Base-by-base conservation (phyloP, 2,797 vertebrate genomes). In the Halcyon leucocephala region DNA sequence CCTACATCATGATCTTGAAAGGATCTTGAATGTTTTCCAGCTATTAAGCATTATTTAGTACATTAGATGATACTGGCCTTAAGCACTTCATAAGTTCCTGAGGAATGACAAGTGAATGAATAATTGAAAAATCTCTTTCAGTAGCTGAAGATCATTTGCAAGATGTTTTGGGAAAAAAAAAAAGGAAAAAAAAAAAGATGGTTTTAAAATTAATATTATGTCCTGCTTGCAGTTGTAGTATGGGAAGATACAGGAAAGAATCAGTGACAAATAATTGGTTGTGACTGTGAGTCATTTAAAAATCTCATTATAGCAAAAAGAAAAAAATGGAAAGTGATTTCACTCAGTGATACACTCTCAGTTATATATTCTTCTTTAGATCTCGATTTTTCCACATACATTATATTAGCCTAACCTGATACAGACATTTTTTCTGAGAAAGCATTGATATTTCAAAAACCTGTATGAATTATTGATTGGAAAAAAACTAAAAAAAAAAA, bases 341-440 rank as follows among this genome's bases (percentile, higher is more conserved):
- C 21, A 79, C 5, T 46, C 55, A 79, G 31, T 28, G 37, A 44
- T 7, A 41, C 15, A 8, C 7, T 64, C 29, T 66, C 0, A 0
- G 3, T 60, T 67, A 48, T 35, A 37, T 10, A 37, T 8, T 4
- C 0, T 65, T 54, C 18, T 22, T 55, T 10, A 71, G 7, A 52
- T 46, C 31, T 73, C 73, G 29, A 51, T 83, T 93, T 81, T 91
- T 91, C 13, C 31, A 51, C 6, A 33, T 41, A 60, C 2, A 80
- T 3, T 42, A 42, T 7, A 12, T 78, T 60, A 55, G 10, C 21
- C 86, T 90, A 72, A 82, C 11, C 4, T 46, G 57, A 65, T 37
- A 54, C 9, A 85, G 35, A 44, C 21, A 73, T 31, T 64, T 69
- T 33, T 12, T 64, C 51, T 64, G 42, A 37, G 86, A 90, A 79